Conservation (phyloP, 2,113 vertebrate genomes). For the Eolophus roseicapilla region DNA sequence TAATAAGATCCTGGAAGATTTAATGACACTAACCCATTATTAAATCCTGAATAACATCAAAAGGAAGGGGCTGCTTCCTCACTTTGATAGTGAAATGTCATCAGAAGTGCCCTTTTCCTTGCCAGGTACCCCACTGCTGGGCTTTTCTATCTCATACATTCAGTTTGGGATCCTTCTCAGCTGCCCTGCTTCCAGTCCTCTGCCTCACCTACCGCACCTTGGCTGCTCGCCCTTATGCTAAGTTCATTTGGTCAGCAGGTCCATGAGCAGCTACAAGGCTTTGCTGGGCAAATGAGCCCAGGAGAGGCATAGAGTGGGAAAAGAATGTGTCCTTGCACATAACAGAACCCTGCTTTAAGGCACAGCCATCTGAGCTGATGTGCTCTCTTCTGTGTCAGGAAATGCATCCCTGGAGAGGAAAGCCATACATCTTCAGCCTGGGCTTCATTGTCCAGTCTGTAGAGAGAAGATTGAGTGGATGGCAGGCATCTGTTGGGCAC, state of each 20-base stretch:
- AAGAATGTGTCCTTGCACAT: not conserved
- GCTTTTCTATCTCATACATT: not conserved
- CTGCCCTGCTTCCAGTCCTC: not conserved
- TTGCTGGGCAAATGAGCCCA: not conserved
- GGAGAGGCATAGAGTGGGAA: not conserved
- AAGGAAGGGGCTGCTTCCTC: not conserved
- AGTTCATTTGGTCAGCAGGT: not conserved
- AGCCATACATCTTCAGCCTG: not conserved
- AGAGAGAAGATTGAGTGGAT: not conserved
- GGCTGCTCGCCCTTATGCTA: not conserved
- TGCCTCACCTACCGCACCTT: not conserved
- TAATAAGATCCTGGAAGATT: not conserved
- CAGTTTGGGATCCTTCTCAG: not conserved
- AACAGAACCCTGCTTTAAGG: not conserved
- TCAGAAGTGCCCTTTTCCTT: not conserved
- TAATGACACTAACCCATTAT: not conserved
- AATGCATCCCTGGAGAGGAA: not conserved
- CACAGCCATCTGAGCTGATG: not conserved
- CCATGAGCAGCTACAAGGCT: not conserved
- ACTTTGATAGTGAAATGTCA: not conserved
- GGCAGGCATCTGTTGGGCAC: not conserved
- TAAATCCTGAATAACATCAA: not conserved
- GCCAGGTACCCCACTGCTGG: not conserved
- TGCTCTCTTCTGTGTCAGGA: not conserved
- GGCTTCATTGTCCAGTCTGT: not conserved